Evolutionary conservation across 2,113 vertebrate species (phyloP).

Genomic region (Bombycilla garrulus): DNA sequence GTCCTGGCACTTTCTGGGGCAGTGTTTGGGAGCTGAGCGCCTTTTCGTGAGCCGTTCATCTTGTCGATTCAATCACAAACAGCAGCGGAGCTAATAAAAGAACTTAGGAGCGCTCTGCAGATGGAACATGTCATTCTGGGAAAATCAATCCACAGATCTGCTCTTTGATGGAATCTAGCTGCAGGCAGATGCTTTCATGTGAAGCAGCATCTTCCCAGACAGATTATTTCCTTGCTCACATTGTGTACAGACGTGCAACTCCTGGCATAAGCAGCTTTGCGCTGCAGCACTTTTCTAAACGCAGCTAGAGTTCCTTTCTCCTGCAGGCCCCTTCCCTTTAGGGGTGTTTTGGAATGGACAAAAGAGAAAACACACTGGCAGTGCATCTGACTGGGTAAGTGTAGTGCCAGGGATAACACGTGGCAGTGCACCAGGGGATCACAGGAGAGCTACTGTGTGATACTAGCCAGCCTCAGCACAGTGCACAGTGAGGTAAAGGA

Average conservation of each 20-base stretch:
- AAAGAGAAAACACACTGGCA: background rate
- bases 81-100: background rate
- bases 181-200: slow-evolving; percentile 57
- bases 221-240: slow-evolving; percentile 24
- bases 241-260: background rate
- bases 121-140: slow-evolving; percentile 20
- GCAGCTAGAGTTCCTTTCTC: background rate
- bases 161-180: slow-evolving; percentile 53
- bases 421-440: background rate
- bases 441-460: background rate
- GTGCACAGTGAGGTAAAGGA: background rate
- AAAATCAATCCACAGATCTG: slow-evolving; percentile 48
- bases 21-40: background rate
- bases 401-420: background rate
- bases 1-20: background rate
- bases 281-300: background rate
- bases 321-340: background rate
- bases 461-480: background rate
- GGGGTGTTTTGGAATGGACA: background rate
- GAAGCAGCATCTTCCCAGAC: slow-evolving; percentile 34
- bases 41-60: background rate
- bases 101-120: slow-evolving; percentile 14
- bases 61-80: background rate
- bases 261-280: background rate
- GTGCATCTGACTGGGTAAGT: background rate